Evolutionary conservation across 2,888 invertebrate species (phyloP).

Genomic region (Nysson spinosus): DNA sequence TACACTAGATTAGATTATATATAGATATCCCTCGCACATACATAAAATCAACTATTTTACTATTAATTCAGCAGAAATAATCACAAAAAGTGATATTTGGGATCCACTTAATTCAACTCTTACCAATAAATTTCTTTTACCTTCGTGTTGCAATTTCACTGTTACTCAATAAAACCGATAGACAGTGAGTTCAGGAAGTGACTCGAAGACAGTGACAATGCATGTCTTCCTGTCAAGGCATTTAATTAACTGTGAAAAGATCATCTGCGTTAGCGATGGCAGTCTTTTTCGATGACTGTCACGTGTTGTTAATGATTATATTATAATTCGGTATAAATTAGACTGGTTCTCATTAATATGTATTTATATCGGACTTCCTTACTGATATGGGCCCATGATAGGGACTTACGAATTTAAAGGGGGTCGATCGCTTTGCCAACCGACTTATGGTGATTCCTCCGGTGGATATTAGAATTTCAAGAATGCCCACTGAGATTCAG

Average conservation of each 20-base stretch:
- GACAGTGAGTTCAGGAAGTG: slow-evolving; percentile 18
- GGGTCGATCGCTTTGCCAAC: slow-evolving; percentile 13
- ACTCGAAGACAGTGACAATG: slow-evolving; percentile 33
- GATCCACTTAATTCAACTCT: background rate
- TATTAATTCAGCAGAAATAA: too few relatives aligned
- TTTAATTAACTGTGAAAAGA: slow-evolving; percentile 21
- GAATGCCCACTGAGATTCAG: slow-evolving; percentile 33
- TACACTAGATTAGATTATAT: too few relatives aligned
- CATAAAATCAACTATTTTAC: too few relatives aligned
- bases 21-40: too few relatives aligned
- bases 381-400: background rate
- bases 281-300: background rate
- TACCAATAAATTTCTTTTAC: slow-evolving; percentile 23
- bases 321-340: slow-evolving; percentile 5
- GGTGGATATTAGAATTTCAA: slow-evolving; percentile 39
- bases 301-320: background rate
- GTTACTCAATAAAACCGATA: slow-evolving; percentile 4
- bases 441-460: slow-evolving; percentile 22
- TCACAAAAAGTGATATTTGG: too few relatives aligned
- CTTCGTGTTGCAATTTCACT: slow-evolving; percentile 21
- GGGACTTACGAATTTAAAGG: slow-evolving; percentile 18
- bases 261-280: slow-evolving; percentile 17
- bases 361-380: background rate
- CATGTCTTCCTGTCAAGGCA: slow-evolving; percentile 22
- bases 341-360: background rate